Evolutionary conservation across 64 coral and sea anemone species (phyloP).

Genomic region (Actinia tenebrosa): DNA sequence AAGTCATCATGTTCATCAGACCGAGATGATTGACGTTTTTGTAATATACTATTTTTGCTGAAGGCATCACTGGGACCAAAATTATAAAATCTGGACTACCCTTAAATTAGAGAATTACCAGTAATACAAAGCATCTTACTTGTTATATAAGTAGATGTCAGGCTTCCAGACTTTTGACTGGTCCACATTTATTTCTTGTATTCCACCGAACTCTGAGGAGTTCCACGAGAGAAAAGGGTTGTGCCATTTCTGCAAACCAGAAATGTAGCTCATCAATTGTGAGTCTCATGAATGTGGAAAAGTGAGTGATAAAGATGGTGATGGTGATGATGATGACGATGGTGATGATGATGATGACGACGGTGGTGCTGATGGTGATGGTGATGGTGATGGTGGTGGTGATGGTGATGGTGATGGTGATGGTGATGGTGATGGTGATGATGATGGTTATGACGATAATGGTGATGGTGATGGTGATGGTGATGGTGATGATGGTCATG

Average conservation of each 20-base stretch:
- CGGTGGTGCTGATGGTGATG: neutral
- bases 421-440: neutral
- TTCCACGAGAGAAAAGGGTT: conserved; percentile 88
- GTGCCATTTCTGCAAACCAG: conserved; percentile 45
- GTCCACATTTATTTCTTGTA: conserved; percentile 55
- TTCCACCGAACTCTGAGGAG: conserved; percentile 63
- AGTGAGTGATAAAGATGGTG: neutral
- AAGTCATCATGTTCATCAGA: too few species aligned
- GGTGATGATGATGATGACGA: neutral
- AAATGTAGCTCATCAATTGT: too few species aligned
- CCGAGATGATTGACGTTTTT: too few species aligned
- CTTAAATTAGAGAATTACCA: neutral
- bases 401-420: neutral
- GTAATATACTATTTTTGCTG: too few species aligned
- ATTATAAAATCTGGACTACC: too few species aligned
- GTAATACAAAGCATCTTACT: conserved; percentile 26
- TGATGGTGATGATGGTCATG: too few species aligned
- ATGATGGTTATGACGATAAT: neutral
- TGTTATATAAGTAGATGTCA: conserved; percentile 81
- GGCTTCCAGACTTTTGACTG: conserved; percentile 65
- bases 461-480: too few species aligned
- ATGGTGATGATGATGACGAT: neutral
- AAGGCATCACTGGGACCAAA: too few species aligned
- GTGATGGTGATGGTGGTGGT: neutral
- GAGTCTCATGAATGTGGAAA: neutral